Conservation (phyloP, 1,140 invertebrate genomes). For the Drosophila chauvacae region DNA sequence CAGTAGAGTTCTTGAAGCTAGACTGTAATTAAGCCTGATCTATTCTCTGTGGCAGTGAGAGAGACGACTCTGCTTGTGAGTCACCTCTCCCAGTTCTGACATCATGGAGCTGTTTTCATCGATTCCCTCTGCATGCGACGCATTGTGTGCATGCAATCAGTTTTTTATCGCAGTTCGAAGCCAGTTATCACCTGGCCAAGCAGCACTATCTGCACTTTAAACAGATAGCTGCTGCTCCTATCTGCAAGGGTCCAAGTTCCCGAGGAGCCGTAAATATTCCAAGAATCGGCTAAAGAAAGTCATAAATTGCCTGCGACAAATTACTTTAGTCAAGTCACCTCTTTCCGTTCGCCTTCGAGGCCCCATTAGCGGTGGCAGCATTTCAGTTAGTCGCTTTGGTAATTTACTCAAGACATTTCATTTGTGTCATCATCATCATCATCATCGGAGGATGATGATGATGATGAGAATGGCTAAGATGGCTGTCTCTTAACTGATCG, state of each 20-base stretch:
- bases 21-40: constrained; percentile 20
- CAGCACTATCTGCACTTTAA: constrained; percentile 34
- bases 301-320: constrained; percentile 59
- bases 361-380: constrained; percentile 42
- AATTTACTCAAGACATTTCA: constrained; percentile 46
- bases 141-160: constrained; percentile 39
- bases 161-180: constrained; percentile 24
- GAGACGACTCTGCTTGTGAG: constrained; percentile 5
- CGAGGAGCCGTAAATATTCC: constrained; percentile 25
- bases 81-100: constrained; percentile 30
- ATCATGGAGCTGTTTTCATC: constrained; percentile 42
- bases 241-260: constrained; percentile 23
- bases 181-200: constrained; percentile 35
- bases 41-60: constrained; percentile 9
- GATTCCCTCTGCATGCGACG: constrained; percentile 37
- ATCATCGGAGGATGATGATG: neutral
- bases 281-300: constrained; percentile 47
- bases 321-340: constrained; percentile 44
- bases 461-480: constrained; percentile 19
- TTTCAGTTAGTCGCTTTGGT: constrained; percentile 35
- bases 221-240: constrained; percentile 40
- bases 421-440: constrained; percentile 40
- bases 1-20: neutral
- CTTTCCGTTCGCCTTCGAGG: constrained; percentile 41
- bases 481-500: constrained; percentile 43